These are phyloP conservation scores for Venturia canescens DNA, from an alignment of 1,140 invertebrate genomes.

Conservation along the genomic window DNA sequence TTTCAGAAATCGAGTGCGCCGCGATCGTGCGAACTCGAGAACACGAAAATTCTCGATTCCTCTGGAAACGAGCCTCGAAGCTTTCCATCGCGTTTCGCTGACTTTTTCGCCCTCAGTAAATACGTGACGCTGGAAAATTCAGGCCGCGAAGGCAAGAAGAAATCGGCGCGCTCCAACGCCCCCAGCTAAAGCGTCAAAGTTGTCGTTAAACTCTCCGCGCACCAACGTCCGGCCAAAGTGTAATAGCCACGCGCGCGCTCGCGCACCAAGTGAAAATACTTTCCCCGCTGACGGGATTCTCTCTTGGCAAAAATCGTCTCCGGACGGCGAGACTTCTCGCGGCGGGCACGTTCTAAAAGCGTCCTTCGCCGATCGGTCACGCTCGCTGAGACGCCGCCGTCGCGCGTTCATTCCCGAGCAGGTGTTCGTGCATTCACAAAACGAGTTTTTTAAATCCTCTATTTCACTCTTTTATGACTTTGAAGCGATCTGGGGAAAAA, in stretches of 20 bases:
- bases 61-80: no score
- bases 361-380: conserved; percentile 16
- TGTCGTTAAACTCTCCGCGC: no score
- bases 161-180: background rate
- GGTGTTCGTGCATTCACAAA: background rate
- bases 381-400: background rate
- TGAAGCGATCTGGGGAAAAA: background rate
- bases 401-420: background rate
- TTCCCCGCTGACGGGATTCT: conserved; percentile 20
- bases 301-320: background rate
- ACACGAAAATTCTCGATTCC: no score
- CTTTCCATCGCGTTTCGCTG: background rate
- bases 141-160: background rate
- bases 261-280: conserved; percentile 17
- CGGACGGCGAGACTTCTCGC: conserved; percentile 3
- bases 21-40: no score
- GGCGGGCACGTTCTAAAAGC: background rate
- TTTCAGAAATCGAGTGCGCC: no score
- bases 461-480: background rate
- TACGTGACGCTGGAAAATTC: background rate
- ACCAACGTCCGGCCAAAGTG: background rate
- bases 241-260: background rate
- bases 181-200: background rate
- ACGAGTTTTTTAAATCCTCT: background rate
- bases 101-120: background rate